Evolutionary conservation across 2,888 invertebrate species (phyloP), one percentile per base, ranked within the genome.

Genomic region (Fissipunctia ypsillon): DNA sequence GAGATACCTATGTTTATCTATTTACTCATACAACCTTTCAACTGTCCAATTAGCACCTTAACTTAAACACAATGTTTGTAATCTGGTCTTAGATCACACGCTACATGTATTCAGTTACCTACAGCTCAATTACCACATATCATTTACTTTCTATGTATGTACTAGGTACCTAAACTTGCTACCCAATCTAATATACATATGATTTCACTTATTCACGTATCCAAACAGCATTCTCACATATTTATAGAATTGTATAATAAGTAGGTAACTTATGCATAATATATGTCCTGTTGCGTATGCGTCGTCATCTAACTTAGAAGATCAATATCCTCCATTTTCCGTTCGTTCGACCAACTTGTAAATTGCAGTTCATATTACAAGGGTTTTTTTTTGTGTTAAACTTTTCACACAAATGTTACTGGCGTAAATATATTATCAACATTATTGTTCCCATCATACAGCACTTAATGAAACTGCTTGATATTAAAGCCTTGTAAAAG

Each of bases 161-260:
- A 60, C 52, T 19, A 45, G 52, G 25, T 75, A 67, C 64, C 57
- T 77, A n/a, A 70, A 56, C 61, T 77, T 52, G 63, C 66, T 69
- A 79, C 75, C 83, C 81, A 68, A 81, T 81, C 82, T 75, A 76
- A 83, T 80, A 76, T 73, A 73, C 70, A 74, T 69, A 69, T 76
- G 86, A 89, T 91, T 90, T 89, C 89, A 90, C 88, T 88, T 86
- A 85, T 86, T 84, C 81, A 71, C 73, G 78, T 84, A 80, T 77
- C 79, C 69, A 80, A 84, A 80, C 84, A 80, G 78, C 84, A 88
- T 90, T 89, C 88, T 76, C 81, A 86, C 77, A 85, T 84, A 81
- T 75, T 71, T 84, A 87, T 83, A 84, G 82, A 83, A 73, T 78
- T 81, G 86, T 88, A 87, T 85, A 80, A 85, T 85, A 83, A 85